Evolutionary conservation across 2,888 invertebrate species (phyloP).

Genomic region (Habrosyne pyritoides): DNA sequence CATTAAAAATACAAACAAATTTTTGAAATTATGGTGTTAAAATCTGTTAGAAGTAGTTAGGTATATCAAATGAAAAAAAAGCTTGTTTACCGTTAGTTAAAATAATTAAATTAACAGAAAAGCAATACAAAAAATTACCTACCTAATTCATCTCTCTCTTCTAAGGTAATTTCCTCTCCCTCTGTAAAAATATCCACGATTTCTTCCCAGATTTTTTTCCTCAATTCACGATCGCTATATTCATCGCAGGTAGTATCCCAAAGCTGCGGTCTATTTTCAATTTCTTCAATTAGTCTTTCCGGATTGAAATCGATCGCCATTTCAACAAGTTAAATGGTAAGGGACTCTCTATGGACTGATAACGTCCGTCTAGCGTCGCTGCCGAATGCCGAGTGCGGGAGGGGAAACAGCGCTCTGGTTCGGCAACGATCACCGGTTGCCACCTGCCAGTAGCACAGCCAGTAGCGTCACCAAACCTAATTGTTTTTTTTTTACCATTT

Average conservation of each 20-base stretch:
- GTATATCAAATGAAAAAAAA: too few relatives aligned
- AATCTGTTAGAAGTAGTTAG: too few relatives aligned
- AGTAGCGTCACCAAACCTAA: neutral
- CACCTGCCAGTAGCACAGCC: neutral
- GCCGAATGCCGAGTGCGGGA: neutral
- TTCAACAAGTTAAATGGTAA: neutral
- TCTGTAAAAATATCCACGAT: neutral
- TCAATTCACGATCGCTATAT: neutral
- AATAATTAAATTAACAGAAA: neutral
- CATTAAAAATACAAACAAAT: too few relatives aligned
- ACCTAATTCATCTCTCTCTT: neutral
- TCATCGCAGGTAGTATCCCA: neutral
- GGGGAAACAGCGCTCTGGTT: neutral
- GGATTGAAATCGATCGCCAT: slow-evolving; percentile 1
- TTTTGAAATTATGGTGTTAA: too few relatives aligned
- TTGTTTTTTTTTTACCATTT: too few relatives aligned
- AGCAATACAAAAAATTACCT: neutral
- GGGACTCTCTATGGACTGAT: too few relatives aligned
- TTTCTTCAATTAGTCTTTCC: neutral
- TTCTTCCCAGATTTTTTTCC: neutral
- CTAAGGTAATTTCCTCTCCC: neutral
- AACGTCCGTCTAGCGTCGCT: neutral
- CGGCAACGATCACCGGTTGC: too few relatives aligned
- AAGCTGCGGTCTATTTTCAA: neutral
- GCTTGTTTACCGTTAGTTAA: too few relatives aligned